Conservation (phyloP, 1,140 invertebrate genomes). For the Drosophila lacertosa region DNA sequence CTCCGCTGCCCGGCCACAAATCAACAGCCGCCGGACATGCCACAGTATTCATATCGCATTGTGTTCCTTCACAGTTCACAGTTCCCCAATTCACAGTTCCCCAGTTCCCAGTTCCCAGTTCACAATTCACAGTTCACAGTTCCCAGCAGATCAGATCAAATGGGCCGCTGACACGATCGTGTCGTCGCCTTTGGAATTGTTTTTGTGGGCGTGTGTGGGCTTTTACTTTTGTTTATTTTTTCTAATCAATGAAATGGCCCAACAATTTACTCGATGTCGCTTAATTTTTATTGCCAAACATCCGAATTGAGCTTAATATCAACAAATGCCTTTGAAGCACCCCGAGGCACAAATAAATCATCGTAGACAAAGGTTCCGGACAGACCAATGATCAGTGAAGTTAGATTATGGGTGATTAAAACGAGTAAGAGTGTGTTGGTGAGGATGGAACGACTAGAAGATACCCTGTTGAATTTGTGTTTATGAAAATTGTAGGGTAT, state of each 20-base stretch:
- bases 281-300: conserved; percentile 66
- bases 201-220: conserved; percentile 56
- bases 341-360: conserved; percentile 33
- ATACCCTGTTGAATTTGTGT: too few species aligned
- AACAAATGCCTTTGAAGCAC: conserved; percentile 44
- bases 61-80: conserved; percentile 15
- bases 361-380: conserved; percentile 12
- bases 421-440: too few species aligned
- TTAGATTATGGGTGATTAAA: not conserved
- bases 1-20: conserved; percentile 10
- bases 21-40: conserved; percentile 39
- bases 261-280: conserved; percentile 46
- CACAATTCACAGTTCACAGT: conserved; percentile 7
- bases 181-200: conserved; percentile 39
- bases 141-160: conserved; percentile 65
- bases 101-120: conserved; percentile 11
- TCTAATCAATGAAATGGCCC: conserved; percentile 36
- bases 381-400: not conserved
- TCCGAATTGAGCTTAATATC: conserved; percentile 56
- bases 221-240: conserved; percentile 51
- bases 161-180: conserved; percentile 71
- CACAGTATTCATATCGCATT: conserved; percentile 50
- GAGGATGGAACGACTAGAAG: too few species aligned
- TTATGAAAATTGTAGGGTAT: too few species aligned
- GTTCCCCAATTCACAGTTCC: too few species aligned